Conservation (phyloP, 2,888 invertebrate species). For the Polietes domitor region DNA sequence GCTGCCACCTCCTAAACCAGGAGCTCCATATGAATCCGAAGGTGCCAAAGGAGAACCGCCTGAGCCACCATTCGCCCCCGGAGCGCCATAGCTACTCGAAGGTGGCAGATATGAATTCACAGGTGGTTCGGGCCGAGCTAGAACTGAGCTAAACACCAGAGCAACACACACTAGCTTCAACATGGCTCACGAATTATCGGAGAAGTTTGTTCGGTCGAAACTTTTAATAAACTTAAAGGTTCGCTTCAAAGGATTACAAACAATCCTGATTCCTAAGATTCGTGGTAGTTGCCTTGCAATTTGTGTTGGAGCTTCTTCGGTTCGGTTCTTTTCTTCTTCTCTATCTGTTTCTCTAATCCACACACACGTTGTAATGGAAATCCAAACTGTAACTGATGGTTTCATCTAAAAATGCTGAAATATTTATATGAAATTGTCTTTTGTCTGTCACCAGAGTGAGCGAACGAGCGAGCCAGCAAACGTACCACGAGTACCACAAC, state of each 20-base stretch:
- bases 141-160: constrained; percentile 75
- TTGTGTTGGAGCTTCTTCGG: too few relatives aligned
- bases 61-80: constrained; percentile 72
- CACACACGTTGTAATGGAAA: constrained; percentile 69
- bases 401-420: constrained; percentile 74
- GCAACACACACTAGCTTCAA: constrained; percentile 74
- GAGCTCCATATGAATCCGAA: constrained; percentile 72
- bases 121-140: constrained; percentile 85
- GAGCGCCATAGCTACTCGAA: constrained; percentile 76
- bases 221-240: too few relatives aligned
- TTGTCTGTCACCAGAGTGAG: too few relatives aligned
- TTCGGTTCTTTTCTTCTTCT: too few relatives aligned
- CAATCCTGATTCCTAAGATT: constrained; percentile 13
- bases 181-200: constrained; percentile 67
- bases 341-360: neutral
- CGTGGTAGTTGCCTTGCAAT: neutral
- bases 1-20: constrained; percentile 73
- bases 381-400: constrained; percentile 80
- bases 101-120: constrained; percentile 87
- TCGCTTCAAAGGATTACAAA: constrained; percentile 8
- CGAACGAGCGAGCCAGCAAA: too few relatives aligned
- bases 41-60: constrained; percentile 65
- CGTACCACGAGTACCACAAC: constrained; percentile 23
- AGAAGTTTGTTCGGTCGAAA: too few relatives aligned
- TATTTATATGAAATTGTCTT: constrained; percentile 79